Percentiles rank a stretch among this genome's conserved stretches.
phyloP scores from a whole-genome alignment of 1,140 invertebrate species.

The Armadillidium nasatum region DNA sequence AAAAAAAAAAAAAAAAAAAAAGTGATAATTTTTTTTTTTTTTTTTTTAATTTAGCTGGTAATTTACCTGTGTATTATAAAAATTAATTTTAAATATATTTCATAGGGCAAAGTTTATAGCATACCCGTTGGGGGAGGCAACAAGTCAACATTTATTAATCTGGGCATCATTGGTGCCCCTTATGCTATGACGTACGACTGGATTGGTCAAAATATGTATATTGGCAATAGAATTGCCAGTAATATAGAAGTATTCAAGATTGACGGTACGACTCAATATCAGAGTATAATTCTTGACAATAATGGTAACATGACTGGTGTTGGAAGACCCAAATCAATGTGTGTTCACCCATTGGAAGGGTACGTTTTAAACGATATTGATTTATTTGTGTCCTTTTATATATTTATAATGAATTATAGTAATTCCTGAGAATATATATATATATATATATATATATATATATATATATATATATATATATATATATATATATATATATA shows the following conservation, averaged over 20 bases:
- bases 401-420: too few species aligned
- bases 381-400: too few species aligned
- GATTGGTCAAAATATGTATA: constrained; percentile 89
- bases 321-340: constrained; percentile 78
- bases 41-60: background rate
- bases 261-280: constrained; percentile 74
- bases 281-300: constrained; percentile 85
- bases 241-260: constrained; percentile 89
- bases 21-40: background rate
- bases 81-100: constrained; percentile 17
- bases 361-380: constrained; percentile 50
- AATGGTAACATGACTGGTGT: constrained; percentile 81
- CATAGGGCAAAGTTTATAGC: constrained; percentile 75
- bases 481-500: too few species aligned
- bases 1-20: constrained; percentile 45
- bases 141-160: constrained; percentile 69
- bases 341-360: constrained; percentile 84
- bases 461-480: too few species aligned
- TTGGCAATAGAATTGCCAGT: constrained; percentile 83
- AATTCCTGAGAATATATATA: too few species aligned
- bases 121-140: constrained; percentile 83
- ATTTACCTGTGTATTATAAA: background rate
- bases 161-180: constrained; percentile 81
- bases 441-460: too few species aligned
- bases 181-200: constrained; percentile 92